Conservation (phyloP, 2,113 vertebrate species). For the human region DNA sequence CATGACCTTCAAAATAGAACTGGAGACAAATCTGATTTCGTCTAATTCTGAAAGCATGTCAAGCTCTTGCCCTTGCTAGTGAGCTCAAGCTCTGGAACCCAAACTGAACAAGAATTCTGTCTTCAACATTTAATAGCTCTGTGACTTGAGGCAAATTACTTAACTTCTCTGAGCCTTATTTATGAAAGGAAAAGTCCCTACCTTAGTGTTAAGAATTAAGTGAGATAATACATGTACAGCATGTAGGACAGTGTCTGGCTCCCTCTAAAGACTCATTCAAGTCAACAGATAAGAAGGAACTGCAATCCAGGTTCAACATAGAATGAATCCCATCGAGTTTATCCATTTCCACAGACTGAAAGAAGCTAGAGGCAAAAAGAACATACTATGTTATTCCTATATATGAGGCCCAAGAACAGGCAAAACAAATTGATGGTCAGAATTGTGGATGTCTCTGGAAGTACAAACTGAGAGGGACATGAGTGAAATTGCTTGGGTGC, state of each 20-base stretch:
- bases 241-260: background rate
- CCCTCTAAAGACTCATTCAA: background rate
- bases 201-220: background rate
- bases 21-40: background rate
- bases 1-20: background rate
- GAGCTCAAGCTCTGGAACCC: background rate
- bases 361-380: background rate
- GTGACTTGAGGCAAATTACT: background rate
- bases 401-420: background rate
- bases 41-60: background rate
- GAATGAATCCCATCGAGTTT: background rate
- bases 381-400: background rate
- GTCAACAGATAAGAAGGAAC: background rate
- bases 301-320: no score
- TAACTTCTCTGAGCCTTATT: background rate
- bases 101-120: background rate
- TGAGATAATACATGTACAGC: background rate
- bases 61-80: background rate
- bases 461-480: accelerated
- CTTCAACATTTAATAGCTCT: background rate
- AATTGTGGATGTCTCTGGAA: background rate
- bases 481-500: background rate
- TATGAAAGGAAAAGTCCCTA: background rate
- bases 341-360: background rate
- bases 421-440: background rate